Conservation (phyloP, 1,140 invertebrate species). For the Microplitis mediator region DNA sequence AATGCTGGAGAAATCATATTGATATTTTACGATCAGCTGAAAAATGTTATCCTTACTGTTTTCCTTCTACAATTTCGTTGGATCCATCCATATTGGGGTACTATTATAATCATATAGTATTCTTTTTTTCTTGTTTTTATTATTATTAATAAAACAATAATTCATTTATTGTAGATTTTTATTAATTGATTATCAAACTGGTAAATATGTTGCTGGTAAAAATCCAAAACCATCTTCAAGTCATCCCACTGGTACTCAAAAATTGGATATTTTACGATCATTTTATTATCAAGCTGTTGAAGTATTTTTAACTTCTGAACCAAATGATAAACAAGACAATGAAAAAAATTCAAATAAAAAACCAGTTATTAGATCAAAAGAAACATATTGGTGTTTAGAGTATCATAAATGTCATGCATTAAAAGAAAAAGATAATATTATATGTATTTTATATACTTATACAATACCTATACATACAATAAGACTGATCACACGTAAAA, state of each 20-base stretch:
- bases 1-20: constrained; percentile 75
- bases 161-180: constrained; percentile 65
- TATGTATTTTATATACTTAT: constrained; percentile 73
- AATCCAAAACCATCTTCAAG: constrained; percentile 65
- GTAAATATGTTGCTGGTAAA: constrained; percentile 73
- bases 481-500: constrained; percentile 63
- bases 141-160: neutral
- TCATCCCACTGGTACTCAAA: constrained; percentile 65
- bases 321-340: constrained; percentile 31
- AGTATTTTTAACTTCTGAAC: constrained; percentile 48
- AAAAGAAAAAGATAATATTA: constrained; percentile 66
- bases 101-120: constrained; percentile 14
- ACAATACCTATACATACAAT: constrained; percentile 72
- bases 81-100: constrained; percentile 73
- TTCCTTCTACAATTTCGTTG: constrained; percentile 67
- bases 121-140: neutral
- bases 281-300: constrained; percentile 73
- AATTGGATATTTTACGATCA: constrained; percentile 72
- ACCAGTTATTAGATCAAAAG: constrained; percentile 44
- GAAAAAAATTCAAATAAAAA: constrained; percentile 33
- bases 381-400: constrained; percentile 83
- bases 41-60: constrained; percentile 69
- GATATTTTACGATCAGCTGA: constrained; percentile 70
- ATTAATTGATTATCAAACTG: constrained; percentile 68
- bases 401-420: constrained; percentile 83